Percentiles rank a stretch among this genome's conserved stretches.
Evolutionary conservation across 2,113 vertebrate genomes (phyloP).

Genomic region (Paralichthys olivaceus): DNA sequence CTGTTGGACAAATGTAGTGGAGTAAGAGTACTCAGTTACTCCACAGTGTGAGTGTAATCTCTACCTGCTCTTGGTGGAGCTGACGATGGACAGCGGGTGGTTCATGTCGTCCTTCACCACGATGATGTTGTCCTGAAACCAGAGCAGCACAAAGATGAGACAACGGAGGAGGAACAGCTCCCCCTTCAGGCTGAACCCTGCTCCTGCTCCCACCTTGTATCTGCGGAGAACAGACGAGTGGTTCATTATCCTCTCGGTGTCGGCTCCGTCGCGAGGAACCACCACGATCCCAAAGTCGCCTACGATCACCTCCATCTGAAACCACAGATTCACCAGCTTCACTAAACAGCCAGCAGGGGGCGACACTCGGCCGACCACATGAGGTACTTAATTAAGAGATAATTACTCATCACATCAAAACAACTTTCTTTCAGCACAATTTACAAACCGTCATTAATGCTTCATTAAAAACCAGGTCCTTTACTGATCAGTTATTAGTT

Average conservation of each 20-base stretch:
- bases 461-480: no score
- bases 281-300: constrained; percentile 98
- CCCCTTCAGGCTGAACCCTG: not conserved
- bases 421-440: no score
- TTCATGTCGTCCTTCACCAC: constrained; percentile 91
- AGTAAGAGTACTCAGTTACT: not conserved
- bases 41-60: not conserved
- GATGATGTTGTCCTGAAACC: constrained; percentile 90
- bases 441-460: no score
- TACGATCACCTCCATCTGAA: constrained; percentile 97
- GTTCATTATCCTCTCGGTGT: constrained; percentile 96
- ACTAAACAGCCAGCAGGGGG: not conserved
- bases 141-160: constrained; percentile 5
- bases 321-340: constrained; percentile 14
- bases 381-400: no score
- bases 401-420: no score
- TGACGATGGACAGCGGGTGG: constrained; percentile 95
- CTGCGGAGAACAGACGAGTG: constrained; percentile 98
- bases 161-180: not conserved
- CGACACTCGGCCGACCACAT: no score
- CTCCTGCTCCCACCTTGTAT: constrained; percentile 86
- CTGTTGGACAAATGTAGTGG: no score
- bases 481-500: no score
- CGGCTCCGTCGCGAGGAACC: constrained; percentile 92
- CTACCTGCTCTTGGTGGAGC: constrained; percentile 99